These are phyloP conservation scores for Drosophila sulfurigaster DNA, from an alignment of 1,140 invertebrate species.

Conservation along the genomic window DNA sequence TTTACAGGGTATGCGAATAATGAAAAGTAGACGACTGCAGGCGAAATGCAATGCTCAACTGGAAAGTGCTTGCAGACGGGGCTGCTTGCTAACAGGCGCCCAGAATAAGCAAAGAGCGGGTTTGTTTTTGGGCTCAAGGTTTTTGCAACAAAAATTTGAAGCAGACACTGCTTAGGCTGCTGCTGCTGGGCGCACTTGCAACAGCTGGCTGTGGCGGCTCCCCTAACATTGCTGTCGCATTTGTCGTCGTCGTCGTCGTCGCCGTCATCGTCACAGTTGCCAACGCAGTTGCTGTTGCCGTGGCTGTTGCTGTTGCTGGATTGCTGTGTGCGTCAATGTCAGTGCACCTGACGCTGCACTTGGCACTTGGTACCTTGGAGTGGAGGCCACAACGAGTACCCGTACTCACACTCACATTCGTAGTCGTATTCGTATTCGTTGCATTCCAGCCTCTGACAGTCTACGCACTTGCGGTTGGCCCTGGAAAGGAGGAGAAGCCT, in stretches of 20 bases:
- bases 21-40: slow-evolving; percentile 8
- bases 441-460: slow-evolving; percentile 35
- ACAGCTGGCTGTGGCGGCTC: slow-evolving; percentile 14
- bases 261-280: neutral
- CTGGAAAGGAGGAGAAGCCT: slow-evolving; percentile 46
- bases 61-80: slow-evolving; percentile 58
- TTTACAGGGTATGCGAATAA: slow-evolving; percentile 5
- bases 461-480: slow-evolving; percentile 54
- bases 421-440: too few relatives aligned
- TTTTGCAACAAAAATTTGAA: slow-evolving; percentile 61
- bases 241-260: too few relatives aligned
- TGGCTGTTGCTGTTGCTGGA: slow-evolving; percentile 4
- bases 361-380: slow-evolving; percentile 48
- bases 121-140: slow-evolving; percentile 58
- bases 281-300: neutral
- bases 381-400: neutral
- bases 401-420: neutral
- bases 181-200: slow-evolving; percentile 27
- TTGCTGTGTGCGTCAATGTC: slow-evolving; percentile 68
- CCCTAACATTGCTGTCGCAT: neutral
- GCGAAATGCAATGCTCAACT: slow-evolving; percentile 6
- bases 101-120: slow-evolving; percentile 43
- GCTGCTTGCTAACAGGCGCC: slow-evolving; percentile 53
- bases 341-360: slow-evolving; percentile 73
- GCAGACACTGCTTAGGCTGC: slow-evolving; percentile 25